Conservation (phyloP, 2,888 invertebrate genomes). For the Tachystola acroxantha region DNA sequence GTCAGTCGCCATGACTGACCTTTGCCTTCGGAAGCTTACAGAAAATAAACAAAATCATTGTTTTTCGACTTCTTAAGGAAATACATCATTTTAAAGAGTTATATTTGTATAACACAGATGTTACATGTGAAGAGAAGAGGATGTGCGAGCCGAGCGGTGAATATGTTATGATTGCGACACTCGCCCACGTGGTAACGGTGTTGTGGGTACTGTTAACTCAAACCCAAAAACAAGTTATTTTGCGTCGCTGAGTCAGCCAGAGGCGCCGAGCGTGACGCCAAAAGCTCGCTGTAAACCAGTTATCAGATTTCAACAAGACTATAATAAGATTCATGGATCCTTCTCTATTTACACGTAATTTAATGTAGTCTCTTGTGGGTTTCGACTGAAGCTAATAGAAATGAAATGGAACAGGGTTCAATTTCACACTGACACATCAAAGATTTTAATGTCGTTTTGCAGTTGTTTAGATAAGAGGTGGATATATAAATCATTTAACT, state of each 20-base stretch:
- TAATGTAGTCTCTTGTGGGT: constrained; percentile 8
- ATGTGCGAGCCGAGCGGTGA: constrained; percentile 27
- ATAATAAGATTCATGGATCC: constrained; percentile 10
- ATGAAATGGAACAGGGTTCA: constrained; percentile 19
- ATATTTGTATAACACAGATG: background rate
- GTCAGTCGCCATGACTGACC: background rate
- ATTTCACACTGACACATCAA: constrained; percentile 28
- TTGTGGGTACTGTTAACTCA: constrained; percentile 55
- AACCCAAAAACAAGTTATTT: constrained; percentile 60
- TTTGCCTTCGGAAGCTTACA: background rate
- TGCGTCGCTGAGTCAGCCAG: constrained; percentile 47
- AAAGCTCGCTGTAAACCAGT: constrained; percentile 26
- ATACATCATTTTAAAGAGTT: no score
- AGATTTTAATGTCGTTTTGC: constrained; percentile 40
- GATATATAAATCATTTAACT: constrained; percentile 66
- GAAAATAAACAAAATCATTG: background rate
- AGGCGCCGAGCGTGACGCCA: constrained; percentile 34
- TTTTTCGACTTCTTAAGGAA: background rate
- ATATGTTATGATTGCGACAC: constrained; percentile 41
- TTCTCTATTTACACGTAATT: constrained; percentile 7
- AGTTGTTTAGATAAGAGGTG: constrained; percentile 54
- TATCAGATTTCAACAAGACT: constrained; percentile 23
- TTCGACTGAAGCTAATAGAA: no score
- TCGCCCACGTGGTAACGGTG: constrained; percentile 63
- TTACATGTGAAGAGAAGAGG: constrained; percentile 16